Conservation (phyloP, 2,113 vertebrate genomes). For the Castor canadensis region DNA sequence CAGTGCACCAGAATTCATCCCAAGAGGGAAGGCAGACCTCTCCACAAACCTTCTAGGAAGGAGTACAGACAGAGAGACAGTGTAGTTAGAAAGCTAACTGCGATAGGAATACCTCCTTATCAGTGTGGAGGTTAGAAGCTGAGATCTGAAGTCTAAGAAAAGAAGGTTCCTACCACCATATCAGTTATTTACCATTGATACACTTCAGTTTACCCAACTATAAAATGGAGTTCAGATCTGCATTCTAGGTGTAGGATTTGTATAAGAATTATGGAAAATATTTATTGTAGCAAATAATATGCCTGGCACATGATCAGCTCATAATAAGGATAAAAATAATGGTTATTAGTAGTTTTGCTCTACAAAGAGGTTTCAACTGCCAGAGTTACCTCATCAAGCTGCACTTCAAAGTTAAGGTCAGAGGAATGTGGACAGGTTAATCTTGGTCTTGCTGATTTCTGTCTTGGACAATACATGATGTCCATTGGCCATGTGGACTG, state of each 20-base stretch:
- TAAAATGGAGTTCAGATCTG: not conserved
- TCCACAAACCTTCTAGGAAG: not conserved
- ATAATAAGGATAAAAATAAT: not conserved
- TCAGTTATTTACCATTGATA: not conserved
- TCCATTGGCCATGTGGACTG: too few species aligned
- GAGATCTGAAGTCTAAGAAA: not conserved
- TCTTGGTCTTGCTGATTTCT: not conserved
- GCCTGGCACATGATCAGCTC: not conserved
- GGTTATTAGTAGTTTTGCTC: not conserved
- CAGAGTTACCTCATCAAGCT: not conserved
- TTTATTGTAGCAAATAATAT: not conserved
- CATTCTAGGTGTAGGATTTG: not conserved
- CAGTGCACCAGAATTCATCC: not conserved
- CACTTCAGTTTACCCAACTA: not conserved
- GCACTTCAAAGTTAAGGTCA: not conserved
- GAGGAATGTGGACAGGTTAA: not conserved
- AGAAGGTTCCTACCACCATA: not conserved
- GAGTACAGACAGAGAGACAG: not conserved
- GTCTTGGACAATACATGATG: too few species aligned
- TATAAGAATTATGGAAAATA: not conserved
- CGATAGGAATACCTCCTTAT: not conserved
- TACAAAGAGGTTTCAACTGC: not conserved
- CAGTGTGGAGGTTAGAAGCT: not conserved
- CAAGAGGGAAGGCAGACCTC: not conserved
- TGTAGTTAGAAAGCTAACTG: too few species aligned